A percentile compares a stretch with the other conserved stretches of the same genome.
phyloP scores from a whole-genome alignment of 2,797 vertebrate species.

The Pampus argenteus region DNA sequence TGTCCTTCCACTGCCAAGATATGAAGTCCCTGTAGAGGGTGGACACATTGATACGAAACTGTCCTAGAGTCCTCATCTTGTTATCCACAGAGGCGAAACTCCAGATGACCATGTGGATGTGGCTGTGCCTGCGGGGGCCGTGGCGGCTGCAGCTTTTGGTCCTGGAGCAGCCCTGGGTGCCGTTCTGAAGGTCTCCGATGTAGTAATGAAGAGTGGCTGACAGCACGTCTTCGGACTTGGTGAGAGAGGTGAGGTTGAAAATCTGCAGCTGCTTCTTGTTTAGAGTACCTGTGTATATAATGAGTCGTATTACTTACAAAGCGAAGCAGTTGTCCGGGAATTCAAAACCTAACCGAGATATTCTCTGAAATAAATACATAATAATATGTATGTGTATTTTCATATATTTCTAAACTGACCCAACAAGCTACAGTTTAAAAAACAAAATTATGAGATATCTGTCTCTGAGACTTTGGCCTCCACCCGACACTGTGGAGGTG shows the following conservation, averaged over 20 bases:
- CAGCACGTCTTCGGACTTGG: constrained; percentile 92
- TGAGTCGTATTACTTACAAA: constrained; percentile 6
- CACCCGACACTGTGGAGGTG: not conserved
- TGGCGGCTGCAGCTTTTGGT: constrained; percentile 67
- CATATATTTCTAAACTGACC: not conserved
- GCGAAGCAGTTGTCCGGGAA: not conserved
- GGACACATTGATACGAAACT: constrained; percentile 86
- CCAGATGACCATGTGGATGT: constrained; percentile 88
- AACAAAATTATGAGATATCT: not conserved
- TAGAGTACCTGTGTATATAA: constrained; percentile 80
- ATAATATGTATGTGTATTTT: not conserved
- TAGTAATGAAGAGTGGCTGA: constrained; percentile 93
- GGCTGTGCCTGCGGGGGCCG: constrained; percentile 72
- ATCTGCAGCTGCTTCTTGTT: constrained; percentile 86
- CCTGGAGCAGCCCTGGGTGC: constrained; percentile 55
- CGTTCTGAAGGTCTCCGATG: constrained; percentile 85
- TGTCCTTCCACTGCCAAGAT: constrained; percentile 94
- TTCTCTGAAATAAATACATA: not conserved
- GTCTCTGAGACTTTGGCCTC: not conserved
- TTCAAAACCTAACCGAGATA: not conserved
- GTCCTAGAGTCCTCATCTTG: constrained; percentile 83
- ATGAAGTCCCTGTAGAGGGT: constrained; percentile 79
- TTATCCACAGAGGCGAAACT: constrained; percentile 84
- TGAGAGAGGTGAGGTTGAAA: constrained; percentile 95
- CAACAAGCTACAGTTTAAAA: not conserved